Percentiles rank a stretch among this genome's conserved stretches.
phyloP scores from a whole-genome alignment of 1,140 invertebrate species.

The Drosophila fuyamai region DNA sequence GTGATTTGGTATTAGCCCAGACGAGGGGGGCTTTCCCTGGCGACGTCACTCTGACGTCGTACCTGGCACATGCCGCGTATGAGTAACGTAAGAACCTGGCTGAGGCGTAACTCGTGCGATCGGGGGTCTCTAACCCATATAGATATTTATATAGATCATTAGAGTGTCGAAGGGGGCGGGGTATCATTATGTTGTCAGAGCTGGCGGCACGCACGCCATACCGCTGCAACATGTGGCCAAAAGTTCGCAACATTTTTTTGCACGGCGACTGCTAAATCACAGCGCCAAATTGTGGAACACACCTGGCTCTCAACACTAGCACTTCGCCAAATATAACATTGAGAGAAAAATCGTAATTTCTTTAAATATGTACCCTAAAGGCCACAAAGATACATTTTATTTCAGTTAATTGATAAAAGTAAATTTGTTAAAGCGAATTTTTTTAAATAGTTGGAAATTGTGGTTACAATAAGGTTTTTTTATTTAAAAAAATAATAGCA shows the following conservation, averaged over 20 bases:
- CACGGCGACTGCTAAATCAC: constrained; percentile 44
- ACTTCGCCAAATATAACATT: constrained; percentile 38
- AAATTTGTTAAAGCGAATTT: too few relatives aligned
- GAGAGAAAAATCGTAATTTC: background rate
- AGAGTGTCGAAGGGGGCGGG: background rate
- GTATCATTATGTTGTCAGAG: constrained; percentile 54
- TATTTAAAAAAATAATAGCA: too few relatives aligned
- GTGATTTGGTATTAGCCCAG: constrained; percentile 20
- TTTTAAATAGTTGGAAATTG: too few relatives aligned
- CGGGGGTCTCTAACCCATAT: constrained; percentile 3
- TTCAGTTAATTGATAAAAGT: too few relatives aligned
- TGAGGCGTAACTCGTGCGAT: background rate
- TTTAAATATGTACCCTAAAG: too few relatives aligned
- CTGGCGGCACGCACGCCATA: constrained; percentile 51
- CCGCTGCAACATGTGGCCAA: constrained; percentile 29
- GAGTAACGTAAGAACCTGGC: constrained; percentile 36
- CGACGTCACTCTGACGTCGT: constrained; percentile 5
- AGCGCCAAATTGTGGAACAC: constrained; percentile 28
- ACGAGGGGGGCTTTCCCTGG: constrained; percentile 12
- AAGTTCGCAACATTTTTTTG: constrained; percentile 18
- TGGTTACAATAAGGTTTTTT: too few relatives aligned
- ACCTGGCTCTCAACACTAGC: constrained; percentile 24
- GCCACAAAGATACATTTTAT: too few relatives aligned
- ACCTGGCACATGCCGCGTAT: constrained; percentile 48
- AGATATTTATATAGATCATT: constrained; percentile 22